These are phyloP conservation scores for Teleiodes luculella DNA, from an alignment of 2,888 invertebrate species.

Conservation along the genomic window DNA sequence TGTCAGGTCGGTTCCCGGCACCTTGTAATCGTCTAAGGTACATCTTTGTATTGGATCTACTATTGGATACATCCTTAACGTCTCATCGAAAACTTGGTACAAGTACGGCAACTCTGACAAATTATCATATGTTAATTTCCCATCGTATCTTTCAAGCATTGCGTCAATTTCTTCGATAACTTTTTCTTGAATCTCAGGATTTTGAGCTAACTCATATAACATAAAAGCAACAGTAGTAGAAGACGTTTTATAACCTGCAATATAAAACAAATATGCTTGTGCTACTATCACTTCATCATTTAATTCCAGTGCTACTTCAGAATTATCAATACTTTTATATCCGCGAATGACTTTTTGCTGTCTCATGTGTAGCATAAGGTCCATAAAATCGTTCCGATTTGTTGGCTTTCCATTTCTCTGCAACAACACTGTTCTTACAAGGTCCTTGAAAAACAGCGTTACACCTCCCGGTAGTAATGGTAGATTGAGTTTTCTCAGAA, in stretches of 20 bases:
- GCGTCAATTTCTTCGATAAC: slow-evolving; percentile 45
- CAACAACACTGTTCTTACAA: slow-evolving; percentile 33
- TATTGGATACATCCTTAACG: slow-evolving; percentile 62
- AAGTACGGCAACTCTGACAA: slow-evolving; percentile 49
- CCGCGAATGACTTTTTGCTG: slow-evolving; percentile 32
- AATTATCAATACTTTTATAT: slow-evolving; percentile 25
- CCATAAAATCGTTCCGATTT: slow-evolving; percentile 47
- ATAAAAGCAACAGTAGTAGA: slow-evolving; percentile 48
- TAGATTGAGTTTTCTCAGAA: slow-evolving; percentile 35
- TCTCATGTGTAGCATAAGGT: slow-evolving; percentile 43
- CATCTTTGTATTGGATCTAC: slow-evolving; percentile 46
- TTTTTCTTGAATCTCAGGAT: slow-evolving; percentile 46
- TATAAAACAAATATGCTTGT: slow-evolving; percentile 47
- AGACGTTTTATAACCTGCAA: slow-evolving; percentile 61
- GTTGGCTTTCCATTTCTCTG: slow-evolving; percentile 40
- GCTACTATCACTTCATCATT: slow-evolving; percentile 39
- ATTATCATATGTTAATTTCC: slow-evolving; percentile 43
- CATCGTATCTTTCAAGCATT: slow-evolving; percentile 36
- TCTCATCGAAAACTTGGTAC: slow-evolving; percentile 54
- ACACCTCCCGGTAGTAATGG: slow-evolving; percentile 35
- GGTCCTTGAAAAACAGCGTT: slow-evolving; percentile 32
- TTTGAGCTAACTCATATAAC: slow-evolving; percentile 46
- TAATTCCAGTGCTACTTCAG: slow-evolving; percentile 25
- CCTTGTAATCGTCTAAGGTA: slow-evolving; percentile 41
- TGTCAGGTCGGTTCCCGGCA: slow-evolving; percentile 42